Base-by-base conservation (phyloP, 1,140 invertebrate genomes). In the Adoxophyes honmai region DNA sequence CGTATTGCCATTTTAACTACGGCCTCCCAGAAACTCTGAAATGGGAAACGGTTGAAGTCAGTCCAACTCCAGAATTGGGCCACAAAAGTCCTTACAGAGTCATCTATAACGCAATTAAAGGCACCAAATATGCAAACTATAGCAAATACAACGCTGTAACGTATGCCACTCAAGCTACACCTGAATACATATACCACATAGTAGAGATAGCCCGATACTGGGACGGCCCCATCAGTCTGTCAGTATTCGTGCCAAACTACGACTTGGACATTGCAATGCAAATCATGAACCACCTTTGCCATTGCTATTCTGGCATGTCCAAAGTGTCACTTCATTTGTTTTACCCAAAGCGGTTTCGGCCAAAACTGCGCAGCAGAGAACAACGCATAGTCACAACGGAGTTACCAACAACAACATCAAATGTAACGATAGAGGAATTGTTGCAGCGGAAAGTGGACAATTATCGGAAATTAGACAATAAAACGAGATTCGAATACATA, bases 171-270 rank as follows among this genome's bases (percentile, higher is more conserved):
- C 95, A 96, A 76, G 92, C 93, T 0, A 94, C 94, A 0, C 92
- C 92, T 0, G 94, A 95, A 75, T 94, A 94, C 82, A 84, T 95
- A 35, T 92, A 93, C 61, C 93, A 94, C 60, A 81, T 95, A 10
- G 90, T 91, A 7, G 93, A 94, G 78, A 90, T 96, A n/a, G 91
- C 92, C 1, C 89, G 80, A 67, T 75, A 90, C 64, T 94, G 94
- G 95, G 92, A 95, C 62, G 95, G 94, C 1, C 93, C 93, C 0
- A 89, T 96, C 4, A 95, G 94, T 66, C 82, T 96, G 0, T 90
- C 94, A 7, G 90, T 94, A 1, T 96, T 94, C 78, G 92, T 93
- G 11, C 94, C 94, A 0, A 91, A 92, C 53, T 89, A 90, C 56
- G 94, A 95, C 73, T 89, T 93, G 48, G 90, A 90, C 34, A 70